Percentiles rank a stretch among this genome's conserved stretches.
Conservation (phyloP, 2,797 vertebrate species). For the Artibeus jamaicensis region DNA sequence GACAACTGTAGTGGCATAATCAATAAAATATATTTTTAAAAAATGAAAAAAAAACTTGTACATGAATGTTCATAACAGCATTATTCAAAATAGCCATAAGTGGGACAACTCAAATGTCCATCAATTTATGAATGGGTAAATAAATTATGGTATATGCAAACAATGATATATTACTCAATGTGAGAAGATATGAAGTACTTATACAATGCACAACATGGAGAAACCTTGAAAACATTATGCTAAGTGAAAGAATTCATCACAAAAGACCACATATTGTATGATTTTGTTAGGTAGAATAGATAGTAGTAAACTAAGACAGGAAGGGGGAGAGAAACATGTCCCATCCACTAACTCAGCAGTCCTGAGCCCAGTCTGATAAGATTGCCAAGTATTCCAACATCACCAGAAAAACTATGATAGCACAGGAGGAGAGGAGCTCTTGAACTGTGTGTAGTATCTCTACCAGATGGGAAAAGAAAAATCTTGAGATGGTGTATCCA, state of each 20-base stretch:
- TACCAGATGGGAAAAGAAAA: too few species aligned
- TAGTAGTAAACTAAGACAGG: too few species aligned
- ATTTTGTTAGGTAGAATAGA: background rate
- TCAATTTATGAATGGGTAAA: background rate
- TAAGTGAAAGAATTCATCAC: background rate
- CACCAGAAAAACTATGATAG: too few species aligned
- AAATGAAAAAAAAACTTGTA: background rate
- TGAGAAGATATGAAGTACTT: background rate
- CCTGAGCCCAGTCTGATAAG: too few species aligned
- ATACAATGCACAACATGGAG: background rate
- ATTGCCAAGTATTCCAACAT: too few species aligned
- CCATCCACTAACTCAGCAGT: too few species aligned
- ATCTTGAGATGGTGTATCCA: too few species aligned
- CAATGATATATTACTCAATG: background rate
- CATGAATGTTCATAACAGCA: background rate
- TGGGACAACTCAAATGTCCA: background rate
- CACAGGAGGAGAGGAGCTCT: too few species aligned
- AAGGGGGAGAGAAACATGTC: too few species aligned
- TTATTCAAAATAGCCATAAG: background rate
- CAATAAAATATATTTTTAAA: background rate
- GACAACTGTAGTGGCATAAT: too few species aligned
- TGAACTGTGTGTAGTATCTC: too few species aligned
- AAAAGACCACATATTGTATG: background rate
- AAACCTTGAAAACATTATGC: background rate
- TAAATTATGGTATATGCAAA: background rate